phyloP scores from a whole-genome alignment of 2,888 invertebrate species.

The Pammene aurita region DNA sequence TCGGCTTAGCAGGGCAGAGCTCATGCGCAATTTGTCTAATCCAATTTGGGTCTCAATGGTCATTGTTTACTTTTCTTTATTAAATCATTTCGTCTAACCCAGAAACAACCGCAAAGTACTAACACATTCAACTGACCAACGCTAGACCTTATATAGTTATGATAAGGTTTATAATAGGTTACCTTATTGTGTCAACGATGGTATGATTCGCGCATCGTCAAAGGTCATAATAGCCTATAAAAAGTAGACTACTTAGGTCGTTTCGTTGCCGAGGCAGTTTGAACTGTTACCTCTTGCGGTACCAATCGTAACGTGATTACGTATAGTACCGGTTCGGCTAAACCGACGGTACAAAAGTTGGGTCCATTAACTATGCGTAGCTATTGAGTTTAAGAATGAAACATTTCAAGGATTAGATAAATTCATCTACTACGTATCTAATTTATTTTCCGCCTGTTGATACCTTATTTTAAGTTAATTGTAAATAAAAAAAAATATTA shows the following conservation, averaged over 20 bases:
- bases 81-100: constrained; percentile 26
- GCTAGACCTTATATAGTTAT: background rate
- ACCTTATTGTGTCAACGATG: background rate
- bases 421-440: too few species aligned
- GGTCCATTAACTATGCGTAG: background rate
- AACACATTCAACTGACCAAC: too few species aligned
- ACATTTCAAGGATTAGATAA: too few species aligned
- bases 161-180: background rate
- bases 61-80: constrained; percentile 26
- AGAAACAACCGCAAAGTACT: constrained; percentile 11
- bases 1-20: too few species aligned
- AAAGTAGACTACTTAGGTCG: background rate
- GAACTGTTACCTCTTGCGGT: constrained; percentile 32
- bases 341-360: constrained; percentile 6
- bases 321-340: constrained; percentile 20
- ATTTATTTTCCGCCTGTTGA: too few species aligned
- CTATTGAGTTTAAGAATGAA: too few species aligned
- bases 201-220: background rate
- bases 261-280: background rate
- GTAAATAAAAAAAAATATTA: too few species aligned
- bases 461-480: too few species aligned
- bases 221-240: background rate
- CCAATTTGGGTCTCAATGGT: constrained; percentile 8
- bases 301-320: constrained; percentile 26
- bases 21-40: background rate